These are phyloP conservation scores for Coreius guichenoti DNA, from an alignment of 2,797 vertebrate genomes.

Conservation along the genomic window DNA sequence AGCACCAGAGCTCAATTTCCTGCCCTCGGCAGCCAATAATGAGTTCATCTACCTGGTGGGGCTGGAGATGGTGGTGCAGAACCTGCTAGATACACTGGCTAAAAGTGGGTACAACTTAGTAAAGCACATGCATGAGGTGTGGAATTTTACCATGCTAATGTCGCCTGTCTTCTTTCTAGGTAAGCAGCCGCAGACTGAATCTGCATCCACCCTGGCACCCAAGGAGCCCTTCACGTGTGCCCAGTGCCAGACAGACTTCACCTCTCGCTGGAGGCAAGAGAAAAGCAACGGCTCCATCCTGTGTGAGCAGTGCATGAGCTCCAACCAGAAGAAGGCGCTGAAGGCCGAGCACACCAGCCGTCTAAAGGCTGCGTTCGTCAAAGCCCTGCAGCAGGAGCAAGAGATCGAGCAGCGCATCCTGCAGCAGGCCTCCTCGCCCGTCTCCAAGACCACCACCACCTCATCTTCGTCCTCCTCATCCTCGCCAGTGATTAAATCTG, in stretches of 20 bases:
- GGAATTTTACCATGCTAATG: background rate
- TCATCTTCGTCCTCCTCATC: slow-evolving; percentile 67
- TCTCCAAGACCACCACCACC: slow-evolving; percentile 68
- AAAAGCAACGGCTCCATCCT: slow-evolving; percentile 87
- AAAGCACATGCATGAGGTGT: background rate
- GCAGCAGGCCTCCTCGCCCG: slow-evolving; percentile 81
- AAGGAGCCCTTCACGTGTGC: slow-evolving; percentile 93
- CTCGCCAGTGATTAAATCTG: slow-evolving; percentile 73
- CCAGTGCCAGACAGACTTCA: slow-evolving; percentile 99
- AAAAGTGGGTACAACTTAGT: slow-evolving; percentile 70
- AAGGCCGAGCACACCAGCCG: slow-evolving; percentile 96
- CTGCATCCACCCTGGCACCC: slow-evolving; percentile 63
- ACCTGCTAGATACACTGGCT: slow-evolving; percentile 94
- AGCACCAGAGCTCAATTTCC: slow-evolving; percentile 93
- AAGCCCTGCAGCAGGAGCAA: slow-evolving; percentile 97
- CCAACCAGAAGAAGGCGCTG: slow-evolving; percentile 94
- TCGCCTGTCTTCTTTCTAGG: slow-evolving; percentile 66
- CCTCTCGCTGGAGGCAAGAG: slow-evolving; percentile 97
- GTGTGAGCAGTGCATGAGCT: slow-evolving; percentile 97
- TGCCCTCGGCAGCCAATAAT: slow-evolving; percentile 97
- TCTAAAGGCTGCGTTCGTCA: slow-evolving; percentile 96
- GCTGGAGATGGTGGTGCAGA: slow-evolving; percentile 97
- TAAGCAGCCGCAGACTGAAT: slow-evolving; percentile 72
- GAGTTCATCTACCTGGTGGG: slow-evolving; percentile 98
- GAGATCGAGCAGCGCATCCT: slow-evolving; percentile 97